These are phyloP conservation scores for Orientallactaga bullata DNA, from an alignment of 2,113 vertebrate species.

Conservation along the genomic window DNA sequence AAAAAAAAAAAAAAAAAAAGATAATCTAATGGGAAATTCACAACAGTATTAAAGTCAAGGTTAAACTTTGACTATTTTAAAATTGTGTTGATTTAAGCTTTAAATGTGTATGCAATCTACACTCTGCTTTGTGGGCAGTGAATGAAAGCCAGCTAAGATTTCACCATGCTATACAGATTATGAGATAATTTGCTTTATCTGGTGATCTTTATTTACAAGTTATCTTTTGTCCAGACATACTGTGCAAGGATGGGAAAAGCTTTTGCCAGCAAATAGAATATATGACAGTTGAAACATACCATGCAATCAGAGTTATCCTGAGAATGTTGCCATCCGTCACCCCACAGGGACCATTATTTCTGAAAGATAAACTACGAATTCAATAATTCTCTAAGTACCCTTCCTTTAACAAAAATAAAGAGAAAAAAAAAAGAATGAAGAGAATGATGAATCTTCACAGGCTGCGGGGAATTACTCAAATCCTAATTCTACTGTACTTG, in stretches of 20 bases:
- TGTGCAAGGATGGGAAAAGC: neutral
- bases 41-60: neutral
- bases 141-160: neutral
- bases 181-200: neutral
- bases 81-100: neutral
- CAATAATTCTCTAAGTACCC: neutral
- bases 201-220: slow-evolving; percentile 22
- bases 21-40: neutral
- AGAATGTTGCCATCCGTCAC: neutral
- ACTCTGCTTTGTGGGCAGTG: neutral
- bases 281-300: neutral
- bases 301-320: neutral
- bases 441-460: neutral
- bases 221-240: neutral
- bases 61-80: neutral
- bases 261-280: neutral
- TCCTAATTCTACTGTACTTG: neutral
- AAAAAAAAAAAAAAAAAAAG: neutral
- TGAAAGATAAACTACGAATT: neutral
- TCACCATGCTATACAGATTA: neutral
- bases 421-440: neutral
- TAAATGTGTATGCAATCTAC: neutral
- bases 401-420: neutral
- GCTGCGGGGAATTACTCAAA: slow-evolving; percentile 46
- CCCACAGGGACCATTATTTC: neutral